Evolutionary conservation across 2,888 invertebrate species (phyloP).

Genomic region (Tillus elongatus): DNA sequence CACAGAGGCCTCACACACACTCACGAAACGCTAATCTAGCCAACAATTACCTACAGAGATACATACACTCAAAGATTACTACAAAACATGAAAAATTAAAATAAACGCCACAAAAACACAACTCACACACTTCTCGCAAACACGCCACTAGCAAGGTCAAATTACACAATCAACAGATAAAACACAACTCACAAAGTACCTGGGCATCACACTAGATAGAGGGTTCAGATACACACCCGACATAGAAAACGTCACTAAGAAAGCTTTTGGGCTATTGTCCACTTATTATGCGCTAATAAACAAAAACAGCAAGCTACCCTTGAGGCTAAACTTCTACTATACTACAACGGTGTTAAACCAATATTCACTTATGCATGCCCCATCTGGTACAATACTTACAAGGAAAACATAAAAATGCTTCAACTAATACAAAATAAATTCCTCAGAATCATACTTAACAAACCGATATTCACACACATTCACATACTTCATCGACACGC

Average conservation of each 20-base stretch:
- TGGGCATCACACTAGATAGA: constrained; percentile 6
- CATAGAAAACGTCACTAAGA: background rate
- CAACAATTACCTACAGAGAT: constrained; percentile 2
- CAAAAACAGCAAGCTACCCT: constrained; percentile 6
- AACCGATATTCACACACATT: no score
- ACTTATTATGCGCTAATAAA: constrained; percentile 6
- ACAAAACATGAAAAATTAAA: constrained; percentile 11
- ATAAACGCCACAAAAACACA: constrained; percentile 8
- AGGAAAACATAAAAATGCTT: constrained; percentile 4
- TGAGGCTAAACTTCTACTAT: constrained; percentile 6
- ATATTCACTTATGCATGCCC: constrained; percentile 1
- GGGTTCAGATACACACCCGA: constrained; percentile 5
- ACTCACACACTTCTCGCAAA: constrained; percentile 5
- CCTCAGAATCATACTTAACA: constrained; percentile 5
- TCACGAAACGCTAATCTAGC: background rate
- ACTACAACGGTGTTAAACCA: constrained; percentile 3
- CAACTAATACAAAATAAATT: constrained; percentile 9
- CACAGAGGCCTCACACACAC: background rate
- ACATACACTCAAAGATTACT: constrained; percentile 6
- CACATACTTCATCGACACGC: no score
- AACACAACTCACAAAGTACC: constrained; percentile 5
- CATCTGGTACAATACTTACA: constrained; percentile 6
- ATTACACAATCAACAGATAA: background rate
- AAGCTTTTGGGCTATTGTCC: background rate
- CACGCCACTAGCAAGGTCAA: background rate